phyloP scores from a whole-genome alignment of 2,888 invertebrate genomes.

The Neoitamus cyanurus region DNA sequence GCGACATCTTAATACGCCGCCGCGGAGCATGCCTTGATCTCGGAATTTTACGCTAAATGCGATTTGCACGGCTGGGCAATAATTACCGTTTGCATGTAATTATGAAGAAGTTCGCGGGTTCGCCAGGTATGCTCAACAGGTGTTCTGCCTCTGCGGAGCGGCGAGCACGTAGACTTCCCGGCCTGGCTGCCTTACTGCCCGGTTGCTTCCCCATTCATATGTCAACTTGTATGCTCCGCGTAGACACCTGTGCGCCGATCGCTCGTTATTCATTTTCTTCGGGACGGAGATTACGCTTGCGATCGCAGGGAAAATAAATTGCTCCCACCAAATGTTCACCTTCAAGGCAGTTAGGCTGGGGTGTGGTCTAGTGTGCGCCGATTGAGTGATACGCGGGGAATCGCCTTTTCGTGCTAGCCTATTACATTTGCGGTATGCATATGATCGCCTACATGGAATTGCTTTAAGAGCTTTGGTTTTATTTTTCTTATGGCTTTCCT shows the following conservation, averaged over 20 bases:
- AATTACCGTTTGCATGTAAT: conserved; percentile 14
- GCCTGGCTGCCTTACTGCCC: background rate
- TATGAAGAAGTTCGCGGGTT: conserved; percentile 3
- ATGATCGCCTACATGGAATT: conserved; percentile 6
- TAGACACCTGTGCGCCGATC: conserved; percentile 12
- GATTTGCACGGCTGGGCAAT: conserved; percentile 1
- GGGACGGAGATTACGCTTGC: background rate
- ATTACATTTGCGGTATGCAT: conserved; percentile 4
- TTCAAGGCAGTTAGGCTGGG: background rate
- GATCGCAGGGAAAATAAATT: conserved; percentile 22
- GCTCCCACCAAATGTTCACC: conserved; percentile 6
- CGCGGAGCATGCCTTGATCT: background rate
- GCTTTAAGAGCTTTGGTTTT: background rate
- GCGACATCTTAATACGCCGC: conserved; percentile 14
- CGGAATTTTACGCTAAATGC: background rate
- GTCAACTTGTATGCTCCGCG: background rate
- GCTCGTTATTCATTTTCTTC: conserved; percentile 16
- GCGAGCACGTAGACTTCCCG: background rate
- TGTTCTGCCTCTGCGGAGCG: background rate
- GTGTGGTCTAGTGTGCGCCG: conserved; percentile 8
- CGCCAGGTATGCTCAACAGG: conserved; percentile 1
- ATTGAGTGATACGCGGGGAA: background rate
- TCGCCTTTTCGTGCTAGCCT: background rate
- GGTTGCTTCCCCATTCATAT: conserved; percentile 26
- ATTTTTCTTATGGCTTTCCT: background rate